Base-by-base conservation (phyloP, 2,113 vertebrate genomes). In the Empidonax alnorum region DNA sequence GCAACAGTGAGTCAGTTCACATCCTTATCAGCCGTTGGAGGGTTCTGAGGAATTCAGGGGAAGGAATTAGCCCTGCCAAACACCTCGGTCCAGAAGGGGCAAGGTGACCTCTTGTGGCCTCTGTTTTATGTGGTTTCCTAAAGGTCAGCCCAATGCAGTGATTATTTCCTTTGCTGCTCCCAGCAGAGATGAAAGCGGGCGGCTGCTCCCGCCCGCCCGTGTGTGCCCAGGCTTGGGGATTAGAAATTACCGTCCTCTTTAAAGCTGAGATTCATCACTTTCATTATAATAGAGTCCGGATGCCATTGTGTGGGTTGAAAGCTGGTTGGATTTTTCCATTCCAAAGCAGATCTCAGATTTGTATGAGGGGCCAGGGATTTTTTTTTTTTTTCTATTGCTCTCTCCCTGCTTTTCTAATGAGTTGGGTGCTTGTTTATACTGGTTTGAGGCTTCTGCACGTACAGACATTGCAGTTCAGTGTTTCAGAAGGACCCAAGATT, bases 41-140 rank as follows among this genome's bases (percentile, higher is more conserved):
- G 2, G 24, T 37, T 39, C 35, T 35, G 63, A 65, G 63, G 66
- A 55, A 24, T 1, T 1, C 42, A 33, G 58, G 44, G 59, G 10
- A 14, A 53, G 41, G 44, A 75, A 47, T 33, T 2, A 15, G n/a
- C 53, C 58, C 0, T 2, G 49, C 28, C 5, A 3, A 56, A 33
- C 17, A 18, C 67, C 52, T 62, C 2, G 0, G 20, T 28, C 44
- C 49, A 47, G 92, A 77, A 93, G 41, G 87, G 50, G 21, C 10
- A 23, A 94, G 84, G 56, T 92, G 94, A 94, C 67, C 94, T 92
- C 83, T 87, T 55, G 83, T 90, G 94, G 92, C 72, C 80, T 83
- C 56, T 49, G 37, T 9, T 88, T 53, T 8, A 5, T 20, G 58
- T 35, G 44, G 44, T 65, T 80, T 41, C 80, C 30, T 24, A 7